phyloP scores from a whole-genome alignment of 2,888 invertebrate genomes.

The Lasioglossum leucozonium region DNA sequence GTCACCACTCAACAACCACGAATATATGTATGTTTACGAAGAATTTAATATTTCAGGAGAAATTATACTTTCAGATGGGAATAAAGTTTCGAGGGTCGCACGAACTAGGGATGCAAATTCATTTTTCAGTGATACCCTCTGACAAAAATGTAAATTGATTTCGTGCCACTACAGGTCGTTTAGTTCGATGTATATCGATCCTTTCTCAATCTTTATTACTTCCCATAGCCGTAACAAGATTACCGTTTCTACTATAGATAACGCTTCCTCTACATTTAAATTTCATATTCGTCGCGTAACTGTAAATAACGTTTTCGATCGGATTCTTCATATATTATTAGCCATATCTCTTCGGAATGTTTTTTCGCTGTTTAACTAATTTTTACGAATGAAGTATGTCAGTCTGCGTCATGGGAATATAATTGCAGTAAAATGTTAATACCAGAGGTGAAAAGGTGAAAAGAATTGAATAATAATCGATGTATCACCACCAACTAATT shows the following conservation, averaged over 20 bases:
- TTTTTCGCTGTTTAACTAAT: not conserved
- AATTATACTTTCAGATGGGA: conserved; percentile 78
- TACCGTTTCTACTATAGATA: conserved; percentile 46
- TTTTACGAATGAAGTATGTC: not conserved
- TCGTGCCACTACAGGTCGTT: conserved; percentile 64
- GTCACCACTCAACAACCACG: not conserved
- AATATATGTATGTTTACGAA: conserved; percentile 70
- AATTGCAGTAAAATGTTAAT: not conserved
- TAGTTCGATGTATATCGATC: conserved; percentile 66
- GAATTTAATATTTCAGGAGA: conserved; percentile 76
- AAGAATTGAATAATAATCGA: too few species aligned
- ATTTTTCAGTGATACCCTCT: conserved; percentile 72
- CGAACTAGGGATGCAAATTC: conserved; percentile 73
- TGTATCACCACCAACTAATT: too few species aligned
- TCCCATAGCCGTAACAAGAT: conserved; percentile 34
- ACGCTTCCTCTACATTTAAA: conserved; percentile 50
- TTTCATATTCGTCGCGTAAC: not conserved
- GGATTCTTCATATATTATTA: not conserved
- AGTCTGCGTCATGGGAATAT: not conserved
- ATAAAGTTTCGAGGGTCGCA: conserved; percentile 63
- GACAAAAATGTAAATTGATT: conserved; percentile 74
- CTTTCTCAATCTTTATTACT: conserved; percentile 59
- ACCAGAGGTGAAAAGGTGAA: too few species aligned
- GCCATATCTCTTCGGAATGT: not conserved
- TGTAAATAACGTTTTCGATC: not conserved